phyloP scores from a whole-genome alignment of 2,113 vertebrate species.

The Chunga burmeisteri region DNA sequence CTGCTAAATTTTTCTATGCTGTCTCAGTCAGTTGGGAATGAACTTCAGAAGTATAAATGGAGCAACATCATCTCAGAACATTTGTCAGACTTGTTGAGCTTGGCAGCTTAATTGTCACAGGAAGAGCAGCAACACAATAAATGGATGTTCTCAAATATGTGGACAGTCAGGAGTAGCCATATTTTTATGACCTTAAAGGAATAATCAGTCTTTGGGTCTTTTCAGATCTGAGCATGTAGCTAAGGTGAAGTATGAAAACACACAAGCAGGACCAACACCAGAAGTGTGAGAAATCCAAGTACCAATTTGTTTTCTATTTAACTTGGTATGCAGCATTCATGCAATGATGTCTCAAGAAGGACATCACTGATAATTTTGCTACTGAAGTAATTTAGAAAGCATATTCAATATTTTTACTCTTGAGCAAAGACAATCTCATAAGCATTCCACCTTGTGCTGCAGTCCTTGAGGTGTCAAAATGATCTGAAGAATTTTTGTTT shows the following conservation, averaged over 20 bases:
- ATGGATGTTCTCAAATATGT: background rate
- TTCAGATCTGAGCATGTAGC: background rate
- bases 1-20: background rate
- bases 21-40: background rate
- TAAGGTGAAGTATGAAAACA: background rate
- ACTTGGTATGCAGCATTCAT: background rate
- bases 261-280: accelerated
- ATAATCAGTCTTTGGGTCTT: background rate
- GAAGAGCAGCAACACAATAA: background rate
- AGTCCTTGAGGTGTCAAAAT: background rate
- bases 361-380: background rate
- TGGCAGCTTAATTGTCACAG: background rate
- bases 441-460: background rate
- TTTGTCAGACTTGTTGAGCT: background rate
- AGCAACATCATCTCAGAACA: background rate
- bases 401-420: background rate
- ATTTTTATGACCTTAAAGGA: background rate
- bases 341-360: background rate
- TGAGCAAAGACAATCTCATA: background rate
- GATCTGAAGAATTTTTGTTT: background rate
- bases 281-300: background rate
- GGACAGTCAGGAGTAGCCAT: background rate
- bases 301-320: background rate
- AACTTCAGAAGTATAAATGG: background rate
- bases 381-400: background rate